Evolutionary conservation across 2,113 vertebrate genomes (phyloP).

Genomic region (Sakesphorus luctuosus): DNA sequence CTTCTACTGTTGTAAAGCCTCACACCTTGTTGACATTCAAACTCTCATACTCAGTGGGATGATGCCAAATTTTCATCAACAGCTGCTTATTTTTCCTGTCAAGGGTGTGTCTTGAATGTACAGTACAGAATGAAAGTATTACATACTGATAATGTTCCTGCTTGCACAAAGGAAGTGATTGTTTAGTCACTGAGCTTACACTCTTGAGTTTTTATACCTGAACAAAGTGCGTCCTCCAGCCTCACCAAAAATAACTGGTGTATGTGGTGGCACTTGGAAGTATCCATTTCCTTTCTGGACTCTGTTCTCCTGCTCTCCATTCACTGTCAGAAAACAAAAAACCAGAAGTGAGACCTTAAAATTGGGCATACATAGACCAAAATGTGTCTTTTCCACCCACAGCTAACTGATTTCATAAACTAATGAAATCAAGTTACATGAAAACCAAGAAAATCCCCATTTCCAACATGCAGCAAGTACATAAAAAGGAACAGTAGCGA

Average conservation of each 20-base stretch:
- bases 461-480: neutral
- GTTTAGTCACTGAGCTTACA: neutral
- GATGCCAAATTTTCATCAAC: neutral
- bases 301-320: slow-evolving; percentile 93
- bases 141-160: neutral
- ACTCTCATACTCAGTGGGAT: neutral
- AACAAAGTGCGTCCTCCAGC: slow-evolving; percentile 96
- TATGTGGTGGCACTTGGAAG: slow-evolving; percentile 98
- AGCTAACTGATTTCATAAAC: neutral
- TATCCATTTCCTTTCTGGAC: slow-evolving; percentile 99
- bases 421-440: neutral
- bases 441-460: neutral
- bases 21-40: neutral
- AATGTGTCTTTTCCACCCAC: neutral
- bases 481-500: neutral
- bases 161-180: neutral
- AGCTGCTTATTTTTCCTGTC: neutral
- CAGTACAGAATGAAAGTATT: neutral
- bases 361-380: neutral
- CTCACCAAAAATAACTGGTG: slow-evolving; percentile 97
- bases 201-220: slow-evolving; percentile 76
- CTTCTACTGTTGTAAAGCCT: neutral
- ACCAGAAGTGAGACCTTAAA: neutral
- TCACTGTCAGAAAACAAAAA: slow-evolving; percentile 83
- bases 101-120: neutral